Conservation (phyloP, 1,140 invertebrate genomes). For the Solen grandis region DNA sequence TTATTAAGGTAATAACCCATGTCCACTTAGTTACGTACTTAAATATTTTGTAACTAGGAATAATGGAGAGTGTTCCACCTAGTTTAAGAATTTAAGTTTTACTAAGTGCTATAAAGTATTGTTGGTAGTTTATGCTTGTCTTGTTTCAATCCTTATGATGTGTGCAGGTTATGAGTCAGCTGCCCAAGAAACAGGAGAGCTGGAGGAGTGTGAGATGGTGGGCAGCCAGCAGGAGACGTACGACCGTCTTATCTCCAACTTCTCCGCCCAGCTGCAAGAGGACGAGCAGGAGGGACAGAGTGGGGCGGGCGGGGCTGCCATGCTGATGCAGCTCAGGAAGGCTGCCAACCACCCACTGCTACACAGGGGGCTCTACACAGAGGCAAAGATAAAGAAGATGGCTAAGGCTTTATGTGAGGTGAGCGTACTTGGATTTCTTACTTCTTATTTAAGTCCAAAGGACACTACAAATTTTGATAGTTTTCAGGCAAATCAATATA, state of each 20-base stretch:
- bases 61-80: too few relatives aligned
- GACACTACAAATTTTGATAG: too few relatives aligned
- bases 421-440: too few relatives aligned
- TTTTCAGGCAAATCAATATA: too few relatives aligned
- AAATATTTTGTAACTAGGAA: too few relatives aligned
- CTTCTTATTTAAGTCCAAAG: too few relatives aligned
- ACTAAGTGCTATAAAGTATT: too few relatives aligned
- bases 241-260: conserved; percentile 87
- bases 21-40: too few relatives aligned
- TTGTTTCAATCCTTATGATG: too few relatives aligned
- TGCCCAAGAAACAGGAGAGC: conserved; percentile 89
- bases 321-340: conserved; percentile 80
- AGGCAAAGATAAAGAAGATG: conserved; percentile 86
- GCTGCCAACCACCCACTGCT: conserved; percentile 84
- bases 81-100: too few relatives aligned
- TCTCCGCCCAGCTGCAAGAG: conserved; percentile 76
- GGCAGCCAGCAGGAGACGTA: conserved; percentile 89
- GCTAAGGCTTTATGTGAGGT: conserved; percentile 87
- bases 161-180: conserved; percentile 85
- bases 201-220: conserved; percentile 86
- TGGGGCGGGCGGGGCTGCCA: conserved; percentile 63
- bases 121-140: too few relatives aligned
- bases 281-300: conserved; percentile 35
- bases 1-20: too few relatives aligned
- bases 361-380: conserved; percentile 89